phyloP scores from a whole-genome alignment of 2,797 vertebrate species.

The Sebastiscus albofasciatus region DNA sequence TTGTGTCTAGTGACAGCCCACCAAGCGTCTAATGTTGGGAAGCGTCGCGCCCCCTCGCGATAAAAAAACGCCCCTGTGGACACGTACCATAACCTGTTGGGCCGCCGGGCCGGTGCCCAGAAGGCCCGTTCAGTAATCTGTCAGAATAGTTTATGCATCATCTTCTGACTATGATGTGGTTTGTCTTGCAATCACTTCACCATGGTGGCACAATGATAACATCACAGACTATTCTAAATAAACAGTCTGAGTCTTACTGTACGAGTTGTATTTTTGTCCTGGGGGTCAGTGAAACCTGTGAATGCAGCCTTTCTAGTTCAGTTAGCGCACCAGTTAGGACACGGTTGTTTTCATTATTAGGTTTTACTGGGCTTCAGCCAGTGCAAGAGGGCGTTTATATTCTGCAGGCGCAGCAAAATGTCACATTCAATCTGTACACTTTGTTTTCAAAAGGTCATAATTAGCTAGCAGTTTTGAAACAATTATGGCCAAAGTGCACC shows the following conservation, averaged over 20 bases:
- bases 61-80: too few species aligned
- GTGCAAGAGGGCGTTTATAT: conserved; percentile 62
- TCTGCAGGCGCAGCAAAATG: conserved; percentile 72
- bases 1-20: too few species aligned
- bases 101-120: too few species aligned
- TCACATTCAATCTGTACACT: conserved; percentile 75
- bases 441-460: conserved; percentile 79
- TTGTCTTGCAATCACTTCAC: background rate
- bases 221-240: background rate
- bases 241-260: background rate
- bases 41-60: accelerated
- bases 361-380: conserved; percentile 63
- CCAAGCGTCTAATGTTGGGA: too few species aligned
- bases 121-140: too few species aligned
- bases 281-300: conserved; percentile 37
- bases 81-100: too few species aligned
- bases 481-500: conserved; percentile 77
- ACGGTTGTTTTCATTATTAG: conserved; percentile 68
- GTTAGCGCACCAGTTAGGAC: conserved; percentile 37
- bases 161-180: background rate
- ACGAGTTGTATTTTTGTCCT: conserved; percentile 1
- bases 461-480: conserved; percentile 77
- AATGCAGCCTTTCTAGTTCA: conserved; percentile 26
- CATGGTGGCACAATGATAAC: background rate
- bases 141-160: too few species aligned